Evolutionary conservation across 2,888 invertebrate species (phyloP).

Genomic region (Melitaea athalia): DNA sequence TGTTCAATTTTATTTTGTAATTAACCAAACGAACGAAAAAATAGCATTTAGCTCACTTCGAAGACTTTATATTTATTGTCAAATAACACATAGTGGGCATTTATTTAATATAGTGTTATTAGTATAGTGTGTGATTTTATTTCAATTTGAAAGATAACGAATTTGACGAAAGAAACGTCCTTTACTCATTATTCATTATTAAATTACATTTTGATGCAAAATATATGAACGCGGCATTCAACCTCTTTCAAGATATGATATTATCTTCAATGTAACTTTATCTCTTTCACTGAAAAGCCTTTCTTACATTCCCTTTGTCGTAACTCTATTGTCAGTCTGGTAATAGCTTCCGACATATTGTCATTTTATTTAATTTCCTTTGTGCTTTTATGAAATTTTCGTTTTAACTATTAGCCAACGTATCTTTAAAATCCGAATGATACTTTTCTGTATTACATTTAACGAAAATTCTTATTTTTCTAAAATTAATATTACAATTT

Average conservation of each 20-base stretch:
- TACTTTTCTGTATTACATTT: no score
- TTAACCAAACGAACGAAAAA: background rate
- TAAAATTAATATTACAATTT: no score
- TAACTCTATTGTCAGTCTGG: slow-evolving; percentile 64
- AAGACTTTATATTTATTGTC: no score
- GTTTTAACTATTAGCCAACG: slow-evolving; percentile 44
- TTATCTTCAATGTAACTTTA: slow-evolving; percentile 65
- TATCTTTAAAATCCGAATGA: background rate
- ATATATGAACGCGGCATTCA: slow-evolving; percentile 39
- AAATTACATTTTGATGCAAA: slow-evolving; percentile 25
- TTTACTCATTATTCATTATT: slow-evolving; percentile 35
- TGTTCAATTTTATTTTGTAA: background rate
- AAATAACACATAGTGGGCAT: no score
- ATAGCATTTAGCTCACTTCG: no score
- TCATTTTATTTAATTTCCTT: slow-evolving; percentile 73
- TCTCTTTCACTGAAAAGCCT: slow-evolving; percentile 59
- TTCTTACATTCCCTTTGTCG: slow-evolving; percentile 71
- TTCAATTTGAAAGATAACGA: slow-evolving; percentile 22
- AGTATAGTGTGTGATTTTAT: slow-evolving; percentile 15
- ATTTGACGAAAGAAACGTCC: slow-evolving; percentile 3
- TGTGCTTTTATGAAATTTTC: slow-evolving; percentile 65
- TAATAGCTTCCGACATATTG: slow-evolving; percentile 70
- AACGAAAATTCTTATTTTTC: background rate
- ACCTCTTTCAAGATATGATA: slow-evolving; percentile 38
- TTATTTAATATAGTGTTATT: background rate